Evolutionary conservation across 2,113 vertebrate genomes (phyloP).

Genomic region (Heterochromis multidens): DNA sequence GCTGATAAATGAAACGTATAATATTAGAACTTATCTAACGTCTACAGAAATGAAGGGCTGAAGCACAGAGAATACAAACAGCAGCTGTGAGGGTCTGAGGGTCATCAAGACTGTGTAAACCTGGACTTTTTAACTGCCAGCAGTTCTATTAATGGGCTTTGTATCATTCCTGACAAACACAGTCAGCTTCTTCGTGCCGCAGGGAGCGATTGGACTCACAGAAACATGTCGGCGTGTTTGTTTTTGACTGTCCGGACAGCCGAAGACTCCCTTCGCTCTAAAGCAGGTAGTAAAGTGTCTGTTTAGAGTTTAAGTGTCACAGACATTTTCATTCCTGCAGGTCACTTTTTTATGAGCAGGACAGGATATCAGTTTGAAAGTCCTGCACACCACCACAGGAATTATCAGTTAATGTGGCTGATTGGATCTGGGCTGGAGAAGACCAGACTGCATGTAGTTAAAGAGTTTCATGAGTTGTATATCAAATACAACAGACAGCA

Average conservation of each 20-base stretch:
- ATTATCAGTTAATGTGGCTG: accelerated
- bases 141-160: no score
- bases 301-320: background rate
- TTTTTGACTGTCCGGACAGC: background rate
- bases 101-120: background rate
- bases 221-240: background rate
- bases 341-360: no score
- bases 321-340: background rate
- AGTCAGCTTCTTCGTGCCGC: background rate
- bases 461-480: no score
- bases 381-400: background rate
- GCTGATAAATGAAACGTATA: background rate
- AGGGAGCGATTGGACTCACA: background rate
- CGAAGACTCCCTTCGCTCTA: background rate
- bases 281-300: background rate
- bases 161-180: no score
- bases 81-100: background rate
- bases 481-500: no score
- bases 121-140: background rate
- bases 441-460: background rate
- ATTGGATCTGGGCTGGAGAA: background rate
- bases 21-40: background rate
- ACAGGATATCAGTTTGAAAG: no score
- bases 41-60: background rate
- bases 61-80: background rate